phyloP scores from a whole-genome alignment of 2,113 vertebrate species.

The Anas platyrhynchos region DNA sequence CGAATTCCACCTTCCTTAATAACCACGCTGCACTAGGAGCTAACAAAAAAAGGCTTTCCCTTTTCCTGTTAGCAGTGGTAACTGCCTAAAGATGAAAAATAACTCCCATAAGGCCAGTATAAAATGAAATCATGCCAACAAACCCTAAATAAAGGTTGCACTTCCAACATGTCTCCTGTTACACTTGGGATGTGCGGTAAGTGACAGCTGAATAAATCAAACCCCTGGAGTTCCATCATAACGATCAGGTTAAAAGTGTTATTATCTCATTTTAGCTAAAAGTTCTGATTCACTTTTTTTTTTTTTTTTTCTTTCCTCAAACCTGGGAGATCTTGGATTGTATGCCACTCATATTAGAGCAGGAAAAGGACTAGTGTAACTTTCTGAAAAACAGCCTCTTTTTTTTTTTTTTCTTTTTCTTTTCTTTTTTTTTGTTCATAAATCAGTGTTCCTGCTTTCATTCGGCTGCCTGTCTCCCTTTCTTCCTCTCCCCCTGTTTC shows the following conservation, averaged over 20 bases:
- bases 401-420: constrained; percentile 4
- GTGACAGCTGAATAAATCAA: constrained; percentile 50
- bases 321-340: not conserved
- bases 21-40: not conserved
- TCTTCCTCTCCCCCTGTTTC: constrained; percentile 38
- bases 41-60: not conserved
- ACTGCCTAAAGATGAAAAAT: constrained; percentile 15
- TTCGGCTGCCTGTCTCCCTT: constrained; percentile 41
- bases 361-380: constrained; percentile 13
- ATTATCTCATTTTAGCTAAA: constrained; percentile 17
- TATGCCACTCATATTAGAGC: not conserved
- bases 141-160: constrained; percentile 29
- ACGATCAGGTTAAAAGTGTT: constrained; percentile 22
- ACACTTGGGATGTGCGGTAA: not conserved
- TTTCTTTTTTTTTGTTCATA: constrained; percentile 15
- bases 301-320: not conserved
- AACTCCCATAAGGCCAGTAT: constrained; percentile 9
- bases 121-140: constrained; percentile 19
- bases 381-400: not conserved
- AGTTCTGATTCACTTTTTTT: not conserved
- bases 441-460: constrained; percentile 26
- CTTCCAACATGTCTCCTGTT: not conserved
- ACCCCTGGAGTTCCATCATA: not conserved
- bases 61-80: not conserved
- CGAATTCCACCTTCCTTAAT: not conserved